A percentile compares a stretch with the other conserved stretches of the same genome.
Evolutionary conservation across 2,888 invertebrate genomes (phyloP).

Genomic region (Helleia helle): DNA sequence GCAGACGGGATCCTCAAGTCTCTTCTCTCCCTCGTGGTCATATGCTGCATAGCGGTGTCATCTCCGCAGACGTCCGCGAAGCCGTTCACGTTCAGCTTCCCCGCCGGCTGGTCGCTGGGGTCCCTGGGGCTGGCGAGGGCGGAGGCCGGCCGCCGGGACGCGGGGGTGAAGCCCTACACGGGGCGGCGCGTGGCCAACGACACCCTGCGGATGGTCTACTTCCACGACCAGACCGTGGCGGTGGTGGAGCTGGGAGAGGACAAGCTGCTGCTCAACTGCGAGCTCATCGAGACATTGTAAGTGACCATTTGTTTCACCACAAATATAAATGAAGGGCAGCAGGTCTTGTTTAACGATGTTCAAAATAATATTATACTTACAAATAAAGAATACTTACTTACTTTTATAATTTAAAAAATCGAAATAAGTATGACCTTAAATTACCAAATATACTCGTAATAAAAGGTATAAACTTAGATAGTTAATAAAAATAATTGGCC

Average conservation of each 20-base stretch:
- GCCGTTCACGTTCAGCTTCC: slow-evolving; percentile 61
- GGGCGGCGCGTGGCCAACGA: slow-evolving; percentile 78
- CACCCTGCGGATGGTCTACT: slow-evolving; percentile 83
- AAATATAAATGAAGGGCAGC: too few relatives aligned
- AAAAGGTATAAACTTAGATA: too few relatives aligned
- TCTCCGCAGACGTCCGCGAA: slow-evolving; percentile 64
- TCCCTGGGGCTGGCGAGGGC: slow-evolving; percentile 48
- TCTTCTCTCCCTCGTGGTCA: slow-evolving; percentile 51
- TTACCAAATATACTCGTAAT: too few relatives aligned
- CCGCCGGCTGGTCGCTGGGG: slow-evolving; percentile 57
- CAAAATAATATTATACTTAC: too few relatives aligned
- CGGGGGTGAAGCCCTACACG: slow-evolving; percentile 74
- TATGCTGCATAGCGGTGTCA: slow-evolving; percentile 58
- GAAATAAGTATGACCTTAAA: too few relatives aligned
- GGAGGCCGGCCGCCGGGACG: slow-evolving; percentile 40
- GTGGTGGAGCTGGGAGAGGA: slow-evolving; percentile 84
- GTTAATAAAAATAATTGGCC: too few relatives aligned
- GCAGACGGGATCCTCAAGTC: slow-evolving; percentile 58
- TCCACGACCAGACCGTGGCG: slow-evolving; percentile 87
- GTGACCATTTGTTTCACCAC: too few relatives aligned
- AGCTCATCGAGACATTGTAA: slow-evolving; percentile 91
- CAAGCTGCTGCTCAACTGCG: slow-evolving; percentile 82
- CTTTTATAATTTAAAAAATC: too few relatives aligned
- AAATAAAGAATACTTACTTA: too few relatives aligned
- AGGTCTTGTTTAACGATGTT: too few relatives aligned